Conservation (phyloP, 2,797 vertebrate genomes). For the Podargus strigoides region DNA sequence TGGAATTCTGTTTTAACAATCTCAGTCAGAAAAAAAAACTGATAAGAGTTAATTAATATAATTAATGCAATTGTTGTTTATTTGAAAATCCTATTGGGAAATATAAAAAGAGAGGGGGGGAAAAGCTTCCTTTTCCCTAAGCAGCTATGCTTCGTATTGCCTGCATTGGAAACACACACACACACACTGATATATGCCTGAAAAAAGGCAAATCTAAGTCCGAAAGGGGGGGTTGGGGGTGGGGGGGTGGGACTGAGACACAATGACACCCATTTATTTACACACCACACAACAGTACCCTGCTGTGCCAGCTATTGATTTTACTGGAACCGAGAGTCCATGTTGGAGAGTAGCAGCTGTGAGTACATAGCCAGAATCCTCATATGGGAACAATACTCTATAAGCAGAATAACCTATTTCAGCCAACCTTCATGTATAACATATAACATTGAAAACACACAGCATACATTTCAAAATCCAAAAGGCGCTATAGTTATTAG, state of each 20-base stretch:
- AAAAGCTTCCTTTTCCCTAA: neutral
- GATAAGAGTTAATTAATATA: constrained; percentile 35
- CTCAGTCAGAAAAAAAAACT: too few relatives aligned
- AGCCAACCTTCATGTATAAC: constrained; percentile 1
- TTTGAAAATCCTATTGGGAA: constrained; percentile 25
- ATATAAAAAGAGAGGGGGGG: neutral
- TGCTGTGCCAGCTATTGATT: constrained; percentile 13
- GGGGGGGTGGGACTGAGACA: neutral
- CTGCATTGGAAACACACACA: neutral
- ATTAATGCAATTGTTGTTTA: constrained; percentile 31
- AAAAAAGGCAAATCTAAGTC: constrained; percentile 26
- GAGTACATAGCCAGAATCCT: neutral
- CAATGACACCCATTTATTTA: constrained; percentile 61
- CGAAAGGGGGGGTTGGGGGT: neutral
- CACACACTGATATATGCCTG: neutral
- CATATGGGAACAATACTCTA: constrained; percentile 48
- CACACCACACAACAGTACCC: constrained; percentile 17
- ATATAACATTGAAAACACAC: constrained; percentile 5
- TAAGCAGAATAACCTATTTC: constrained; percentile 37
- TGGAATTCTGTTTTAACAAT: neutral
- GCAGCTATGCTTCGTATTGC: neutral
- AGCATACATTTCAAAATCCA: neutral
- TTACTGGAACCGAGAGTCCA: constrained; percentile 12
- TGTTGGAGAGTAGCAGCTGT: constrained; percentile 32
- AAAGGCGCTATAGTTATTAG: neutral